Percentiles rank a stretch among this genome's conserved stretches.
Conservation (phyloP, 2,888 invertebrate species). For the Carterocephalus palaemon region DNA sequence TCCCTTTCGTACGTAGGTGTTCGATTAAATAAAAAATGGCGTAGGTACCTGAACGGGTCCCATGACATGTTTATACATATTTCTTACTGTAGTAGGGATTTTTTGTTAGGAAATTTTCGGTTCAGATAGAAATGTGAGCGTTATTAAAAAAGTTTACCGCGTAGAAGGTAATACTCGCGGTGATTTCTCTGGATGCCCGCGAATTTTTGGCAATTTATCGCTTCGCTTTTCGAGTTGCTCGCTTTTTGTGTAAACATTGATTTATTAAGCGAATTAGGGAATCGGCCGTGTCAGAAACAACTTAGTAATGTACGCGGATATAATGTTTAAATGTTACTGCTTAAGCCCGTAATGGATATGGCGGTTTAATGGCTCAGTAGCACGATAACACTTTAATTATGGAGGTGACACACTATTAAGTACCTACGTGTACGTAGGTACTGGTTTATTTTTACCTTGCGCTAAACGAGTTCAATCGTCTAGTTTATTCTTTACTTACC, state of each 20-base stretch:
- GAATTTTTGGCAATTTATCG: slow-evolving; percentile 51
- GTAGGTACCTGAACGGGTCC: slow-evolving; percentile 76
- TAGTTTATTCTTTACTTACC: too few relatives aligned
- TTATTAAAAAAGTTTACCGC: slow-evolving; percentile 74
- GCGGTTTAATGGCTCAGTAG: slow-evolving; percentile 10
- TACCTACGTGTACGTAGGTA: too few relatives aligned
- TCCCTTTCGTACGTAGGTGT: slow-evolving; percentile 70
- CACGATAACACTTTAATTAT: slow-evolving; percentile 20
- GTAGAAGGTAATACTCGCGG: slow-evolving; percentile 65
- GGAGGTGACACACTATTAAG: slow-evolving; percentile 15
- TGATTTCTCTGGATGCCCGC: slow-evolving; percentile 55
- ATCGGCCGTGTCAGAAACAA: slow-evolving; percentile 10
- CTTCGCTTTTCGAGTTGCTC: slow-evolving; percentile 22
- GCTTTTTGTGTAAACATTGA: slow-evolving; percentile 21
- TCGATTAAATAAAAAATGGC: slow-evolving; percentile 75
- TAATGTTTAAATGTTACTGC: slow-evolving; percentile 17
- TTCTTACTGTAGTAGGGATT: slow-evolving; percentile 68
- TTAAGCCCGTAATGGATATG: slow-evolving; percentile 13
- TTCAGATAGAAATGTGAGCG: slow-evolving; percentile 69
- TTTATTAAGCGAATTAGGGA: slow-evolving; percentile 22
- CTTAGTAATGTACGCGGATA: slow-evolving; percentile 14
- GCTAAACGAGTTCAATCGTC: slow-evolving; percentile 12
- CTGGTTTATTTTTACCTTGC: slow-evolving; percentile 4
- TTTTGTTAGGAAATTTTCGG: slow-evolving; percentile 72
- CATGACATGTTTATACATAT: slow-evolving; percentile 75